Conservation (phyloP, 2,888 invertebrate species). For the Nomada goodeniana region DNA sequence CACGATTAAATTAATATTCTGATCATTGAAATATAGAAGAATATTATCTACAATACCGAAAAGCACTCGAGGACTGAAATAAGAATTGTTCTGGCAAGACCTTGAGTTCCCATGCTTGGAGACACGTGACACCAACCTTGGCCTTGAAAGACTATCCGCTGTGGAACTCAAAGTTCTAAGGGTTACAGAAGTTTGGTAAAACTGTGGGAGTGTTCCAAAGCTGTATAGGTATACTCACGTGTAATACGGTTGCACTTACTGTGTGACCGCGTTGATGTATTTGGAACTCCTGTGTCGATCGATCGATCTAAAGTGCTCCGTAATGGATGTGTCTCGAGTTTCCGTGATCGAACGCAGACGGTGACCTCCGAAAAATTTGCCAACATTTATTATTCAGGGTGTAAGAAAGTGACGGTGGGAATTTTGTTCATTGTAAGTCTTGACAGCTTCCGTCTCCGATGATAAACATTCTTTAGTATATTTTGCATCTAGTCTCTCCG, state of each 20-base stretch:
- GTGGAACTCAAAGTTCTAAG: conserved; percentile 46
- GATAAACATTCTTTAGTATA: not conserved
- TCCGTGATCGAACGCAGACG: conserved; percentile 1
- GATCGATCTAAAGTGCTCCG: conserved; percentile 36
- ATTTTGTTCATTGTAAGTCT: not conserved
- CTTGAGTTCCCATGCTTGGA: conserved; percentile 25
- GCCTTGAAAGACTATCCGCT: conserved; percentile 55
- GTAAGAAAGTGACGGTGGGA: conserved; percentile 32
- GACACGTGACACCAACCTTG: conserved; percentile 53
- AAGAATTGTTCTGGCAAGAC: conserved; percentile 22
- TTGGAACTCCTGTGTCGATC: conserved; percentile 33
- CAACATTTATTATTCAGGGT: conserved; percentile 12
- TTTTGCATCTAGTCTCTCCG: not conserved
- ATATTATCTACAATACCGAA: too few species aligned
- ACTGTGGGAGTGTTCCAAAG: conserved; percentile 43
- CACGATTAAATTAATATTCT: too few species aligned
- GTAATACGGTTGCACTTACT: not conserved
- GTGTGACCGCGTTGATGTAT: conserved; percentile 7
- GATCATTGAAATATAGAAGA: too few species aligned
- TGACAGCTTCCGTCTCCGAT: not conserved
- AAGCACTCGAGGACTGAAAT: not conserved
- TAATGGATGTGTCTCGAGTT: conserved; percentile 34
- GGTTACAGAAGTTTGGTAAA: conserved; percentile 56
- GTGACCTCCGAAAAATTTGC: conserved; percentile 44
- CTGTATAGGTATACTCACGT: conserved; percentile 10